Evolutionary conservation across 2,113 vertebrate genomes (phyloP), one percentile per base, ranked within the genome.

Genomic region (Cyphotilapia sp.): DNA sequence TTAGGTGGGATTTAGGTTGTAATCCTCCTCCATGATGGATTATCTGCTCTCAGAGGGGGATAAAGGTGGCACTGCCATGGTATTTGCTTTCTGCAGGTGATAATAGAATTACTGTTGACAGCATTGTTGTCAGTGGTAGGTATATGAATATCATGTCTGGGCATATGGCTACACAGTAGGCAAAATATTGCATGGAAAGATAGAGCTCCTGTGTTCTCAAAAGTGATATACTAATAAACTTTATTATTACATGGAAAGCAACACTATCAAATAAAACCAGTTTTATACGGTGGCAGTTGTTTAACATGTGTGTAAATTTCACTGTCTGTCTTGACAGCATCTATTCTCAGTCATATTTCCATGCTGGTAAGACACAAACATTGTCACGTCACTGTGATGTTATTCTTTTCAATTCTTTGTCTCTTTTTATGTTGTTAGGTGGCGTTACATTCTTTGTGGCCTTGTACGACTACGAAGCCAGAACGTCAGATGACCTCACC

Each of bases 361-460:
- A 74, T 56, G 16, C 53, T 85, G 38, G 2, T 19, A 12, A 49
- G 24, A 76, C 69, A 76, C 69, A 47, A 17, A 49, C 42, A 31
- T 19, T 51, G 47, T 12, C 12, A 9, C 13, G 17, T 17, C 56
- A 7, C 38, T 8, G 22, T 56, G 9, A 83, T 40, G 22, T 45
- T 78, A 40, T n/a, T 81, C 29, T 56, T 71, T 54, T 42, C 17
- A 33, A 16, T 38, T 24, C 0, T 42, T 9, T 16, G 7, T 85
- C n/a, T 83, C 29, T 56, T 78, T 45, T 78, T 53, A 5, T 84
- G 81, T 92, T 92, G 87, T 83, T 88, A 99, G 99, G 98, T 93
- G 98, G 99, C 42, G 98, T 99, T 92, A 99, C 99, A 40, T 97
- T 99, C 96, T 99, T 99, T 95, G 99, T 99, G 97, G 99, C 99